phyloP scores from a whole-genome alignment of 2,113 vertebrate genomes.

The Cavia porcellus region DNA sequence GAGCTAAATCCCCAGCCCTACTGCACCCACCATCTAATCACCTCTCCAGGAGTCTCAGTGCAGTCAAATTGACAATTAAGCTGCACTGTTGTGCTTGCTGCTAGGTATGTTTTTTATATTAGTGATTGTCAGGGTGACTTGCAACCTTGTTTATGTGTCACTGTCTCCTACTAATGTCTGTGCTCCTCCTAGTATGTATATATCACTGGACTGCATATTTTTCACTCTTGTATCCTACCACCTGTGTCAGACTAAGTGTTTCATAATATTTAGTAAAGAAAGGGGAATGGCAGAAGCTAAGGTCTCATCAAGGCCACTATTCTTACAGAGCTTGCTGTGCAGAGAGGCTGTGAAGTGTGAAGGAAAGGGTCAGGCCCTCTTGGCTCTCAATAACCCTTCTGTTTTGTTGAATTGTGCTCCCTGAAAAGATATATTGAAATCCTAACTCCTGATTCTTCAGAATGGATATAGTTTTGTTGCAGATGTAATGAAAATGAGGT shows the following conservation, averaged over 20 bases:
- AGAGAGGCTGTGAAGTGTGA: neutral
- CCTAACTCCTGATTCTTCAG: neutral
- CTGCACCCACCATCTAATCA: neutral
- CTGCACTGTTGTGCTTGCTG: neutral
- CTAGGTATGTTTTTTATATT: neutral
- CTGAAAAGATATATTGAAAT: neutral
- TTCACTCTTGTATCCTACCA: neutral
- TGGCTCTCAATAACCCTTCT: neutral
- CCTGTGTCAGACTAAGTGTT: neutral
- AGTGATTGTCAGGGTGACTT: neutral
- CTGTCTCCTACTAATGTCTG: neutral
- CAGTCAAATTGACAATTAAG: neutral
- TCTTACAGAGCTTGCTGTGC: neutral
- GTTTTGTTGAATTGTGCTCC: neutral
- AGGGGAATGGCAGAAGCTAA: neutral
- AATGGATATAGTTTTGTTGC: neutral
- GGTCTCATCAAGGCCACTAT: neutral
- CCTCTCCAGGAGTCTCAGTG: neutral
- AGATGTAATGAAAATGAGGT: neutral
- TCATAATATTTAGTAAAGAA: neutral
- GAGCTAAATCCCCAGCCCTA: too few relatives aligned
- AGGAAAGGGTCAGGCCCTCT: neutral
- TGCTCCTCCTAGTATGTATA: neutral
- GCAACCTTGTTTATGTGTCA: neutral
- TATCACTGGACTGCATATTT: neutral